These are phyloP conservation scores for Drosophila albomicans DNA, from an alignment of 1,140 invertebrate genomes.

Conservation along the genomic window DNA sequence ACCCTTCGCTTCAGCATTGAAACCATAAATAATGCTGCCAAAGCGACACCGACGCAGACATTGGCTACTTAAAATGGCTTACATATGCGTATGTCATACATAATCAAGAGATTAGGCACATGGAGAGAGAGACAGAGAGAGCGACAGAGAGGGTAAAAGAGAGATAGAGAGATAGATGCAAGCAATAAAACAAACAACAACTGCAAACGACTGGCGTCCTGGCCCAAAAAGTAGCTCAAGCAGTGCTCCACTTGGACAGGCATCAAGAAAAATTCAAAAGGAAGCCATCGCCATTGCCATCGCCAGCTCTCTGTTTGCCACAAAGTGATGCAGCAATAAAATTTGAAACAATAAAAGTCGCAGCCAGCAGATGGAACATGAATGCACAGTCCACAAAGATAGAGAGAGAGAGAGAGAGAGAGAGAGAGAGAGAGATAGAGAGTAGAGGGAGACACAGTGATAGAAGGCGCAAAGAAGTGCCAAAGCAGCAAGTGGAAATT, in stretches of 20 bases:
- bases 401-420: conserved; percentile 6
- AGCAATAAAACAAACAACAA: conserved; percentile 64
- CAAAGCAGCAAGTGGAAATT: conserved; percentile 71
- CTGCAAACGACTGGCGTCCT: conserved; percentile 24
- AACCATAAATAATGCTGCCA: conserved; percentile 69
- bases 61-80: conserved; percentile 64
- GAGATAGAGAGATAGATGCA: conserved; percentile 3
- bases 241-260: conserved; percentile 73
- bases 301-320: conserved; percentile 52
- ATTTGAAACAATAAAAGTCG: conserved; percentile 79
- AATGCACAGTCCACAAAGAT: conserved; percentile 22
- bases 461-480: conserved; percentile 37
- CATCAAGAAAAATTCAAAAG: conserved; percentile 74
- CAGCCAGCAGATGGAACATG: conserved; percentile 43
- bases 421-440: background rate
- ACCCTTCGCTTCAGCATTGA: conserved; percentile 41
- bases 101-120: conserved; percentile 81
- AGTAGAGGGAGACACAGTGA: conserved; percentile 1
- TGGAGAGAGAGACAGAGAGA: background rate
- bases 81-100: conserved; percentile 75
- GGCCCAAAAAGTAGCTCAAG: conserved; percentile 36
- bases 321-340: conserved; percentile 82
- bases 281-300: conserved; percentile 28
- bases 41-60: conserved; percentile 16
- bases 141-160: background rate